Evolutionary conservation across 37 sponge, comb jelly and placozoan genomes (phyloP), one percentile per base, ranked within the genome.

Genomic region (Spongilla lacustris): DNA sequence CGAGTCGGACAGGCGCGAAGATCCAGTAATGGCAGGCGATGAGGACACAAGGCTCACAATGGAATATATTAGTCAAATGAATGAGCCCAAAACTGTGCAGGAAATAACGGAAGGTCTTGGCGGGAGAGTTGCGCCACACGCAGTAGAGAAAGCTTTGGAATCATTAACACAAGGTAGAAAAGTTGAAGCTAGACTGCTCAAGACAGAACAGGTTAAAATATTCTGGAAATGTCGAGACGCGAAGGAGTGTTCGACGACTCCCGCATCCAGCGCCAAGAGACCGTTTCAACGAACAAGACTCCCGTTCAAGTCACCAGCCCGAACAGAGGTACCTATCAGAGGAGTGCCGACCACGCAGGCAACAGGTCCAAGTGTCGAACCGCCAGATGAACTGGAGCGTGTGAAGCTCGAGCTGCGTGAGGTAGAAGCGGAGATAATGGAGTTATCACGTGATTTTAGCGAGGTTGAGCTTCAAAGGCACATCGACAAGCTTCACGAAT

Each of bases 401-500:
- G 50, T 90, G 25, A 77, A 81, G 66, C 49, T 67, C 2, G 76
- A 83, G 22, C 37, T 89, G 30, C 69, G 74, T 29, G 71, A 27
- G 23, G 68, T 88, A 0, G 78, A 84, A n/a, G 82, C 50, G 29
- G 79, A 88, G 67, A 82, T 95, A 19, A 37, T 1, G 0, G 79
- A 73, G 0, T 76, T 95, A 29, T 71, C 73, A 22, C 68, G 35
- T 31, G 86, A 84, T 17, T 93, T 87, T 72, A 41, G 75, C 50
- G 94, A 91, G 46, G 78, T 83, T 6, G 96, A 97, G 25, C 92
- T 97, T 25, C 85, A 95, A 77, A 29, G 28, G 2, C 83, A 93
- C 84, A 95, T 97, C 66, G 92, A 89, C 32, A 71, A 29, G 36
- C 81, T 97, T 27, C 98, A 97, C 68, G 90, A 97, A 69, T 97